phyloP scores from a whole-genome alignment of 1,140 invertebrate genomes.

The roundworm (Caenorhabditis elegans) region DNA sequence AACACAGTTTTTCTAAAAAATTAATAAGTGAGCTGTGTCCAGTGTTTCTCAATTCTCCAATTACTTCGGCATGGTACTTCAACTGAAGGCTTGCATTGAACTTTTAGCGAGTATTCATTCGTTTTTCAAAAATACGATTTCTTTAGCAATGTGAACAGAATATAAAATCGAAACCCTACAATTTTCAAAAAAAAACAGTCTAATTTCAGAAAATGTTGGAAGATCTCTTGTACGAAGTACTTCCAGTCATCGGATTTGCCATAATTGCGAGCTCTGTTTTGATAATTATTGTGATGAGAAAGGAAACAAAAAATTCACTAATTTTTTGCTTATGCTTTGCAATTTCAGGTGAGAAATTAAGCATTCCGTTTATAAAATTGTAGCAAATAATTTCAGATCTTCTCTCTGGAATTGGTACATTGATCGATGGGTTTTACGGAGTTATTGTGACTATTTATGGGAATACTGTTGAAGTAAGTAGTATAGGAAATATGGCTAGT shows the following conservation, averaged over 20 bases:
- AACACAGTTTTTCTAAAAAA: neutral
- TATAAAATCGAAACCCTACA: too few species aligned
- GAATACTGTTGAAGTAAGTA: neutral
- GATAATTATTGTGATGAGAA: constrained; percentile 19
- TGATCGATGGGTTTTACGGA: constrained; percentile 23
- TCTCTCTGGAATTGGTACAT: neutral
- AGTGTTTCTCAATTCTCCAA: neutral
- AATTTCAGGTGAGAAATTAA: neutral
- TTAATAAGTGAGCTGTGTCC: neutral
- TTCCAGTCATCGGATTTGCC: constrained; percentile 26
- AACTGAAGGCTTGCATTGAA: neutral
- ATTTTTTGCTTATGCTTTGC: constrained; percentile 20
- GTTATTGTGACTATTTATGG: constrained; percentile 39
- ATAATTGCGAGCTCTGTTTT: neutral
- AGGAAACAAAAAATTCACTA: neutral
- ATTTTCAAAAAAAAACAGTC: too few species aligned
- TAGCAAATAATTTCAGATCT: neutral
- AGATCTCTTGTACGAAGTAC: constrained; percentile 32
- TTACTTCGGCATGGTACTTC: neutral
- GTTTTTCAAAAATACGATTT: neutral
- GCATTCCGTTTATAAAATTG: too few species aligned
- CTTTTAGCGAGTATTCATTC: neutral
- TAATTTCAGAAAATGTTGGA: constrained; percentile 34
- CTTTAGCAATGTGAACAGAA: too few species aligned
- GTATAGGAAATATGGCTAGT: too few species aligned